These are phyloP conservation scores for Aporophyla nigra DNA, from an alignment of 2,888 invertebrate species.

Conservation along the genomic window DNA sequence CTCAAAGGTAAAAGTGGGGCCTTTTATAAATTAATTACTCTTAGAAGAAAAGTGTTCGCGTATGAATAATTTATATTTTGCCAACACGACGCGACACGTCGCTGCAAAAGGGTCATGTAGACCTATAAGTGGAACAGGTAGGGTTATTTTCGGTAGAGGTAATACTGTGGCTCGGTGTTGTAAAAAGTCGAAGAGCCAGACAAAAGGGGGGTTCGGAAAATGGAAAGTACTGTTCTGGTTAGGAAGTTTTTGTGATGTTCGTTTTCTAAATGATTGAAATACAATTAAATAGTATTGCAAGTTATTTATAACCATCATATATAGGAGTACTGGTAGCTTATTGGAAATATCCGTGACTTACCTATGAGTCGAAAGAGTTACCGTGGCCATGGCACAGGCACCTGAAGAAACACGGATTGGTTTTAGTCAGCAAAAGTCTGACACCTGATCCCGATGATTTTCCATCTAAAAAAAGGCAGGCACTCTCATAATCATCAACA, in stretches of 20 bases:
- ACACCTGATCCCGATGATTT: too few species aligned
- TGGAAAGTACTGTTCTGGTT: too few species aligned
- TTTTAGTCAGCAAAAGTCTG: too few species aligned
- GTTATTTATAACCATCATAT: background rate
- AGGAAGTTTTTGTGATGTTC: background rate
- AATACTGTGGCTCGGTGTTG: background rate
- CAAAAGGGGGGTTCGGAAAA: too few species aligned
- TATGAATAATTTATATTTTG: conserved; percentile 58
- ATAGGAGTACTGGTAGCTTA: background rate
- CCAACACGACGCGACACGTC: conserved; percentile 5
- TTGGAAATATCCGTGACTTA: background rate
- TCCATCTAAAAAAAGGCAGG: too few species aligned
- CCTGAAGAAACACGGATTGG: too few species aligned
- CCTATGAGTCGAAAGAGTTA: too few species aligned
- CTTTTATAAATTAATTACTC: conserved; percentile 52
- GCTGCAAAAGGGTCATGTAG: conserved; percentile 20
- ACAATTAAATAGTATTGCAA: background rate
- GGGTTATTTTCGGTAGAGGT: background rate
- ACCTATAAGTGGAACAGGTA: conserved; percentile 17
- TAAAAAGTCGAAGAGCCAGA: too few species aligned
- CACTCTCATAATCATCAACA: too few species aligned
- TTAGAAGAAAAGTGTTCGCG: conserved; percentile 31
- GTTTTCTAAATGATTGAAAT: background rate
- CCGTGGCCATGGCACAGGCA: too few species aligned
- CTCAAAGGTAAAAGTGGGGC: conserved; percentile 11